phyloP scores from a whole-genome alignment of 2,888 invertebrate genomes.

The Thecophora atra region DNA sequence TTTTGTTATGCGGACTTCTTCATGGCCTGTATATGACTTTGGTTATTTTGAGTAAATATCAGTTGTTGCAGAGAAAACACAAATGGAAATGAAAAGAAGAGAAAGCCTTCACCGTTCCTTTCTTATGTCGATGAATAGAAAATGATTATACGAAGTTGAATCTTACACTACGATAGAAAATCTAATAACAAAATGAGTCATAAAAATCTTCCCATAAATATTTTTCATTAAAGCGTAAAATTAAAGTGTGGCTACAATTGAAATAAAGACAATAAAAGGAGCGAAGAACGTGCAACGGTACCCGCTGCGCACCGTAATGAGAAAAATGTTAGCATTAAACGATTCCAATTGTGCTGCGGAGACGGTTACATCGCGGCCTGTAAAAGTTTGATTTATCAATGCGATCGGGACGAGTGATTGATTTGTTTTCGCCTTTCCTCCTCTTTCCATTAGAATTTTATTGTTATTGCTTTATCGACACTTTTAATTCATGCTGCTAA shows the following conservation, averaged over 20 bases:
- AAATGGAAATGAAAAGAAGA: not conserved
- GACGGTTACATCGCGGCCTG: not conserved
- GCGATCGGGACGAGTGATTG: not conserved
- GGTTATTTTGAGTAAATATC: not conserved
- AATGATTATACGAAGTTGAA: not conserved
- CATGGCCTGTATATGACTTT: not conserved
- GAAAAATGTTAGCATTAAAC: not conserved
- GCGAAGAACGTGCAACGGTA: not conserved
- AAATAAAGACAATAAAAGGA: not conserved
- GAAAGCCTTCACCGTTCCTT: not conserved
- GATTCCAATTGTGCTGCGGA: not conserved
- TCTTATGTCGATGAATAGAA: not conserved
- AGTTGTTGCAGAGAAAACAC: not conserved
- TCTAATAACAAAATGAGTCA: not conserved
- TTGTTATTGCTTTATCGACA: not conserved
- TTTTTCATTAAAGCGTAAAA: slow-evolving; percentile 9
- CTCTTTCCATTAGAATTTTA: not conserved
- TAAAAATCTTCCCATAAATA: not conserved
- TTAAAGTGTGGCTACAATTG: slow-evolving; percentile 5
- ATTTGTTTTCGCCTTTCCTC: not conserved
- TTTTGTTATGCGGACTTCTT: not conserved
- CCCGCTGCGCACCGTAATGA: not conserved
- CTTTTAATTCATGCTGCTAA: slow-evolving; percentile 1
- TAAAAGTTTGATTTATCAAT: not conserved
- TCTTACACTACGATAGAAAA: not conserved